Base-by-base conservation (phyloP, 2,888 invertebrate species). In the Rhagophthalmus giganteus region DNA sequence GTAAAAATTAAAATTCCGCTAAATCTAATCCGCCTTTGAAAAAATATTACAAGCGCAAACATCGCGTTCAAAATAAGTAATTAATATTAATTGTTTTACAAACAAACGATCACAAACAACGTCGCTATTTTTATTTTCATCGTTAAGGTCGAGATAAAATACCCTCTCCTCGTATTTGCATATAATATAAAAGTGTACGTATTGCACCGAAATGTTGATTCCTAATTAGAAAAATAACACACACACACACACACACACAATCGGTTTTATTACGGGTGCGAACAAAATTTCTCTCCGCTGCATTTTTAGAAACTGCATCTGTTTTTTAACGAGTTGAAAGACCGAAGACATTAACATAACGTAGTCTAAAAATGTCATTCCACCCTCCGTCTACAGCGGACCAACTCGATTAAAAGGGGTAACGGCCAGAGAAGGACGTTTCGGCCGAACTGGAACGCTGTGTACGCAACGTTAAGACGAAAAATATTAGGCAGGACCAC, bases 401-500 rank as follows among this genome's bases (percentile, higher is more conserved):
- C 44, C 56, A 56, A 55, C 47, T 48, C 31, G 49, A 53, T 16
- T 11, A 10, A 31, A 16, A 35, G 32, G 16, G 30, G 12, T 30
- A 20, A 33, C n/a, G 15, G 15, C 25, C 25, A 13, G 25, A 11
- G 24, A 45, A 30, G 38, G 16, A 13, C 20, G 13, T 30, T 14
- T 11, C 10, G 20, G 40, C 40, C 40, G 16, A 27, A 10, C 35
- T 44, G 54, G 34, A 24, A 30, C 7, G 13, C 44, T 51, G 14
- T n/a, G n/a, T 15, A 38, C 30, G 26, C 38, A 35, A 35, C 39
- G 35, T 44, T 55, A 54, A 57, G 57, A 44, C 31, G 54, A 57
- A 57, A 57, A 57, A 54, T 57, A 51, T 57, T 57, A 48, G 54
- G 50, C 47, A 57, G 54, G 57, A 51, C 57, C 57, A 41, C 44